phyloP scores from a whole-genome alignment of 2,113 vertebrate genomes.

The Oncorhynchus tshawytscha region DNA sequence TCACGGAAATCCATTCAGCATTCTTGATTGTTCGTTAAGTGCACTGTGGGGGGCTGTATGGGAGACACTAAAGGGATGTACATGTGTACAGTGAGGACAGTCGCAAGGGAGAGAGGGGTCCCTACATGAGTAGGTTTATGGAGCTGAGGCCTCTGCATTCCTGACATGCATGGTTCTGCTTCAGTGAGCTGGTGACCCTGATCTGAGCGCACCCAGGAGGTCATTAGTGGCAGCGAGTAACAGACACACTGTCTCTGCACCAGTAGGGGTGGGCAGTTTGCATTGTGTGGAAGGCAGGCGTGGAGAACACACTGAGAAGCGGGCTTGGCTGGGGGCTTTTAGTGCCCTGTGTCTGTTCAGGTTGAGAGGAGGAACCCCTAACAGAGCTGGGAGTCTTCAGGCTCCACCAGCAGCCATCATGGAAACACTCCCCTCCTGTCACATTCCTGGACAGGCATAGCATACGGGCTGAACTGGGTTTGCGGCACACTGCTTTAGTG shows the following conservation, averaged over 20 bases:
- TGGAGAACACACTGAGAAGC: not conserved
- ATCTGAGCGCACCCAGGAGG: constrained; percentile 9
- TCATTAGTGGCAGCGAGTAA: constrained; percentile 25
- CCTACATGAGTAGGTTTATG: not conserved
- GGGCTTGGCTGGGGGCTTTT: constrained; percentile 32
- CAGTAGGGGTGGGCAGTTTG: constrained; percentile 8
- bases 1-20: too few relatives aligned
- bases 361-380: constrained; percentile 18
- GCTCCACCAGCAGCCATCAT: constrained; percentile 2
- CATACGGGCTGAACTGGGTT: not conserved
- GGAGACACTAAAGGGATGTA: not conserved
- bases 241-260: constrained; percentile 18
- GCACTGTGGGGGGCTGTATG: not conserved
- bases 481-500: not conserved
- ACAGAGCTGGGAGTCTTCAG: constrained; percentile 1
- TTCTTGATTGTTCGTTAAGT: too few relatives aligned
- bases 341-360: constrained; percentile 35
- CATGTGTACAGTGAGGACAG: not conserved
- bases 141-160: not conserved
- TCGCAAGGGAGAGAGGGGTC: not conserved
- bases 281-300: constrained; percentile 4
- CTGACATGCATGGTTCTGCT: constrained; percentile 24
- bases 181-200: constrained; percentile 11
- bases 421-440: constrained; percentile 4
- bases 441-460: constrained; percentile 15